Percentiles rank a stretch among this genome's conserved stretches.
Evolutionary conservation across 2,797 vertebrate genomes (phyloP).

Genomic region (Nannoperca australis): DNA sequence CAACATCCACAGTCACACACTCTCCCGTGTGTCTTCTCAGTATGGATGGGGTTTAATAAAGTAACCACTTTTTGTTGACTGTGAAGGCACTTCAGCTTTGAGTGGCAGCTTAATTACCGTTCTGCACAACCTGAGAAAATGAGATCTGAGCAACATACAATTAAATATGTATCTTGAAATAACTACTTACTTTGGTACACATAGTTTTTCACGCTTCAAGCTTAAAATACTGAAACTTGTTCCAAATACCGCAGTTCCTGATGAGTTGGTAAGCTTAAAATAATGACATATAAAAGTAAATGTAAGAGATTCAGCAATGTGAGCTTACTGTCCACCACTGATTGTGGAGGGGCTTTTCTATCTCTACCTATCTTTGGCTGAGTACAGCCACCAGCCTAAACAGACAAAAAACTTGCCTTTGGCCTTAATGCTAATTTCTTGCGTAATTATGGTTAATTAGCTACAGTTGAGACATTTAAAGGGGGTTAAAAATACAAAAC

Average conservation of each 20-base stretch:
- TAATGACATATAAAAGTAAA: not conserved
- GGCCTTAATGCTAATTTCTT: not conserved
- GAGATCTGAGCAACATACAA: conserved; percentile 19
- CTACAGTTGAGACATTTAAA: not conserved
- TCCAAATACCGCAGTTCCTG: not conserved
- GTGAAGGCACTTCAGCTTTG: conserved; percentile 23
- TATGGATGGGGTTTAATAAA: not conserved
- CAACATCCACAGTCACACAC: not conserved
- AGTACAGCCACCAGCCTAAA: not conserved
- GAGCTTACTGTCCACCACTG: not conserved
- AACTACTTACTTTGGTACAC: not conserved
- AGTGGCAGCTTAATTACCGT: conserved; percentile 9
- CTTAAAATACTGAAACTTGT: not conserved
- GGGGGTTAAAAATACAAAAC: not conserved
- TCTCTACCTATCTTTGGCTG: not conserved
- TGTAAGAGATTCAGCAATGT: not conserved
- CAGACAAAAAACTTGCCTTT: not conserved
- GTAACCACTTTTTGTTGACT: conserved; percentile 11
- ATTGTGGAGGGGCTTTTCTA: not conserved
- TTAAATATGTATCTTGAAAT: conserved; percentile 9
- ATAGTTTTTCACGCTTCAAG: not conserved
- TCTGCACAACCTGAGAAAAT: conserved; percentile 33
- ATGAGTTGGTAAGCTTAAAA: not conserved
- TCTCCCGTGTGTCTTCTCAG: not conserved
- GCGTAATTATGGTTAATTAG: not conserved